Evolutionary conservation across 2,113 vertebrate species (phyloP).

Genomic region (Arizona elegans): DNA sequence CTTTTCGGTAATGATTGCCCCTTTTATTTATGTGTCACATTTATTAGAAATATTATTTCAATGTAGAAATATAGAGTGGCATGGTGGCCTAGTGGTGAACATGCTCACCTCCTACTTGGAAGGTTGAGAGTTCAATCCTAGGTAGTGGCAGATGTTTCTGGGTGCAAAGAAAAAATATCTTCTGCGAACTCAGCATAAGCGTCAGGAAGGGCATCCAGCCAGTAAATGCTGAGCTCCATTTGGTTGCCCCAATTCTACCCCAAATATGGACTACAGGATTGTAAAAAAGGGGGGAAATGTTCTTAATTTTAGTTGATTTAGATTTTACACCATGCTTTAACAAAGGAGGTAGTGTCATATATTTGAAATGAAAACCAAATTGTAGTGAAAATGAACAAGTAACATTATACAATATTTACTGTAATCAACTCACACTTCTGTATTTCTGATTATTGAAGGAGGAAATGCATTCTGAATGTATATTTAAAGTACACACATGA

Average conservation of each 20-base stretch:
- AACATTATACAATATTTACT: not conserved
- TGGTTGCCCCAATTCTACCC: not conserved
- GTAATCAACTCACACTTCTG: not conserved
- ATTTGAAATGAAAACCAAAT: not conserved
- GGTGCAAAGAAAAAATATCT: not conserved
- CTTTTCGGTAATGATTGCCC: conserved; percentile 82
- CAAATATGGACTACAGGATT: not conserved
- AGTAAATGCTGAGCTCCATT: not conserved
- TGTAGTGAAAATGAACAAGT: not conserved
- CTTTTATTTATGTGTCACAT: not conserved
- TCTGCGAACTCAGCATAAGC: not conserved
- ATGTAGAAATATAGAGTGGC: not conserved
- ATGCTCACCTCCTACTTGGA: not conserved
- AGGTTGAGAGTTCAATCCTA: not conserved
- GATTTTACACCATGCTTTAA: not conserved
- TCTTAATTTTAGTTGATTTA: not conserved
- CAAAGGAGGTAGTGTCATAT: not conserved
- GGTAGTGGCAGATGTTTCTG: not conserved
- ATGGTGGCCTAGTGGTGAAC: not conserved
- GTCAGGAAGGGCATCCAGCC: not conserved
- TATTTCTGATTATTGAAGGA: not conserved
- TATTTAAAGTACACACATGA: not conserved
- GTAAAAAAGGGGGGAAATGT: not conserved
- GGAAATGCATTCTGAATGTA: not conserved
- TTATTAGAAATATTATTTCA: not conserved